Percentiles rank a stretch among this genome's conserved stretches.
phyloP scores from a whole-genome alignment of 2,797 vertebrate species.

The Sardinella longiceps region DNA sequence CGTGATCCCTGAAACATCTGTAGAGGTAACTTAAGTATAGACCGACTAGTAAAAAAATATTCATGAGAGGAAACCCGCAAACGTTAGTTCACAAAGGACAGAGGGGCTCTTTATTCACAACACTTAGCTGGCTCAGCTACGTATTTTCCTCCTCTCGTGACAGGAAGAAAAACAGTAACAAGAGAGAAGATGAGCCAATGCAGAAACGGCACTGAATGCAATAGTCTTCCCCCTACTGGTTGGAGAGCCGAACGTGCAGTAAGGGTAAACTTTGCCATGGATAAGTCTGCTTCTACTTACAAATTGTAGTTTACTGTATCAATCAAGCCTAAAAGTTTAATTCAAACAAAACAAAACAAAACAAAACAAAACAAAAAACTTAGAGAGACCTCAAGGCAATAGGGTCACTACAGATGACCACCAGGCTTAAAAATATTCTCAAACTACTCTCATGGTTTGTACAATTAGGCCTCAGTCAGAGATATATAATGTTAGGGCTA shows the following conservation, averaged over 20 bases:
- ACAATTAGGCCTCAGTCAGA: too few species aligned
- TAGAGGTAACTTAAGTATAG: neutral
- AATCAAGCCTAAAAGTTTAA: too few species aligned
- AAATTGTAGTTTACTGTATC: too few species aligned
- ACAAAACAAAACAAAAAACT: too few species aligned
- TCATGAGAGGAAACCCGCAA: neutral
- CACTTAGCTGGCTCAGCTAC: conserved; percentile 6
- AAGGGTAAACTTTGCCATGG: too few species aligned
- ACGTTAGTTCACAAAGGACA: neutral
- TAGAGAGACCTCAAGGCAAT: too few species aligned
- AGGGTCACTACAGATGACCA: too few species aligned
- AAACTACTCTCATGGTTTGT: too few species aligned
- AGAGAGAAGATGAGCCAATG: neutral
- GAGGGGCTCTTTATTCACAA: neutral
- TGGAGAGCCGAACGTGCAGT: neutral
- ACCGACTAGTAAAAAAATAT: neutral
- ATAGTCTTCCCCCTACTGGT: conserved; percentile 8
- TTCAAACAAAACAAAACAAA: too few species aligned
- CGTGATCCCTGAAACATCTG: neutral
- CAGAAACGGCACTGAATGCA: neutral
- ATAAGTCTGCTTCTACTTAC: too few species aligned
- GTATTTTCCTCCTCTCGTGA: conserved; percentile 2
- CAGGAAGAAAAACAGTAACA: conserved; percentile 15
- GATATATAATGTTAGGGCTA: too few species aligned
- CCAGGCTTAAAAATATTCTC: too few species aligned